Conservation (phyloP, 2,888 invertebrate genomes). For the Parthenolecanium corni region DNA sequence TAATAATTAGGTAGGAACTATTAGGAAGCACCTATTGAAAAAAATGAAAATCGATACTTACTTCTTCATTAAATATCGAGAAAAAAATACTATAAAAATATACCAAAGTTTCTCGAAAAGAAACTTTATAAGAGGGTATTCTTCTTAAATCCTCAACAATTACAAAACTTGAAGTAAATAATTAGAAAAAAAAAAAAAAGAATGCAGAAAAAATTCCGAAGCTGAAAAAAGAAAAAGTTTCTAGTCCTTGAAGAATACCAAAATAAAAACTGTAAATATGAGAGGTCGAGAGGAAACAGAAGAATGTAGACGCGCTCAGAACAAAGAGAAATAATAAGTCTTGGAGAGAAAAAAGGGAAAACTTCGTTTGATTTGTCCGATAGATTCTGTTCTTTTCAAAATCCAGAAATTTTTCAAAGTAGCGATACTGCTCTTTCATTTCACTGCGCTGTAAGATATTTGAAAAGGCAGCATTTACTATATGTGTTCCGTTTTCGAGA, state of each 20-base stretch:
- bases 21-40: too few species aligned
- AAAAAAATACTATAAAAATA: neutral
- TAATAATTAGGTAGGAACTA: too few species aligned
- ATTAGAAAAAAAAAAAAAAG: neutral
- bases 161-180: constrained; percentile 1
- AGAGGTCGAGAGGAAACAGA: neutral
- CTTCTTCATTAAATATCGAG: too few species aligned
- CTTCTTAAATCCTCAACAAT: constrained; percentile 8
- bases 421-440: too few species aligned
- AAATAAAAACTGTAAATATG: neutral
- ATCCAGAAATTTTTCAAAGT: too few species aligned
- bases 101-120: neutral
- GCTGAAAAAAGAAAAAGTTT: neutral
- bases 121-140: constrained; percentile 4
- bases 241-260: constrained; percentile 3
- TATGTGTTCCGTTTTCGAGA: too few species aligned
- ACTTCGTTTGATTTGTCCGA: too few species aligned
- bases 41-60: too few species aligned
- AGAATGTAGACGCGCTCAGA: neutral
- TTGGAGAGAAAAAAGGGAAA: neutral
- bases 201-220: too few species aligned
- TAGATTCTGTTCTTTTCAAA: too few species aligned
- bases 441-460: too few species aligned
- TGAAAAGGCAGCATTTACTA: too few species aligned
- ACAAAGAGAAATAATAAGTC: neutral